Conservation (phyloP, 2,797 vertebrate species). For the Naso thynnoides region DNA sequence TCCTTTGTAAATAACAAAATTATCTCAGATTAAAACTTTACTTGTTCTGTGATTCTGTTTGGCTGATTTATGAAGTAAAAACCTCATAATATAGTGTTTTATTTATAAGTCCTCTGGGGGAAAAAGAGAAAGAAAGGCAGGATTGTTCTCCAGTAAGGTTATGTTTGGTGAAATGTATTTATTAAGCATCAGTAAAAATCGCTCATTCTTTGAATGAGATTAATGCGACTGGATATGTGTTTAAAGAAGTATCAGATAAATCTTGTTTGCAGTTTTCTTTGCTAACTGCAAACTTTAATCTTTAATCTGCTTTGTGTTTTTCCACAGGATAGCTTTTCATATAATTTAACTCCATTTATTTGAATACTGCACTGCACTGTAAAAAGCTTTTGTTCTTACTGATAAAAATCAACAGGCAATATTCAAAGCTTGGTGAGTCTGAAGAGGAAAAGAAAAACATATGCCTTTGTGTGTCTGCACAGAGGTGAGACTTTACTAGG, state of each 20-base stretch:
- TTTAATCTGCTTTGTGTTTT: background rate
- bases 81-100: background rate
- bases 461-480: background rate
- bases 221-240: background rate
- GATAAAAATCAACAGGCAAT: conserved; percentile 39
- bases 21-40: background rate
- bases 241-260: background rate
- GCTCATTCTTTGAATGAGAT: background rate
- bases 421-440: conserved; percentile 12
- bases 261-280: background rate
- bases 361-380: conserved; percentile 47
- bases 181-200: background rate
- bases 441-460: conserved; percentile 22
- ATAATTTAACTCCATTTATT: conserved; percentile 36
- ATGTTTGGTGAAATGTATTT: background rate
- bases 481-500: conserved; percentile 31
- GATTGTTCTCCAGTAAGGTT: background rate
- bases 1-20: background rate
- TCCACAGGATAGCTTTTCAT: background rate
- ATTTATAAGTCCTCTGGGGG: background rate
- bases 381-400: conserved; percentile 27
- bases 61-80: background rate
- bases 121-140: background rate
- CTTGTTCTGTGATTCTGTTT: background rate
- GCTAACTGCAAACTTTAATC: background rate